Evolutionary conservation across 2,797 vertebrate species (phyloP).

Genomic region (Sebastes hopkinsi): DNA sequence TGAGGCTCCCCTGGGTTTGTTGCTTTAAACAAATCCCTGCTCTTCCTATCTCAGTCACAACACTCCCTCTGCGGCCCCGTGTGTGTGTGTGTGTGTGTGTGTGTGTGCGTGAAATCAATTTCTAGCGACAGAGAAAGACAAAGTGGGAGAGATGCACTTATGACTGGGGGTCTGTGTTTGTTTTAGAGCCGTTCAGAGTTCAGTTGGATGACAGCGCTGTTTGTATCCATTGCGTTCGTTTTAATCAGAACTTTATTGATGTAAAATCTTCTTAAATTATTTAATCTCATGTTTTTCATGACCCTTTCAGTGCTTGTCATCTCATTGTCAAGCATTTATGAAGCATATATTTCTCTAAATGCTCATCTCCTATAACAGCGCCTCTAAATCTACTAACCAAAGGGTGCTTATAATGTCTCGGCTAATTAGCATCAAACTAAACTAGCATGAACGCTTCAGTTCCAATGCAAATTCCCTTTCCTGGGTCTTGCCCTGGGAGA

Average conservation of each 20-base stretch:
- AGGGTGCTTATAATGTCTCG: slow-evolving; percentile 64
- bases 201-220: slow-evolving; percentile 13
- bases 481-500: slow-evolving; percentile 65
- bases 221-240: slow-evolving; percentile 8
- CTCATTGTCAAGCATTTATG: slow-evolving; percentile 15
- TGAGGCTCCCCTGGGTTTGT: slow-evolving; percentile 62
- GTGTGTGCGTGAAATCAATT: slow-evolving; percentile 29
- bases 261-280: slow-evolving; percentile 5
- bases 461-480: slow-evolving; percentile 69
- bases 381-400: slow-evolving; percentile 56
- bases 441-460: slow-evolving; percentile 66
- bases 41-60: slow-evolving; percentile 72
- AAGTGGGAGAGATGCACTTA: slow-evolving; percentile 19
- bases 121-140: slow-evolving; percentile 10
- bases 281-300: slow-evolving; percentile 19
- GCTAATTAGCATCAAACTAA: slow-evolving; percentile 76
- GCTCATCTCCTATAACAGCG: slow-evolving; percentile 34
- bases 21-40: slow-evolving; percentile 79
- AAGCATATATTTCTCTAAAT: slow-evolving; percentile 32
- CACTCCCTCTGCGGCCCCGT: slow-evolving; percentile 59
- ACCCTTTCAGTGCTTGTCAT: slow-evolving; percentile 9
- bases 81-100: slow-evolving; percentile 15
- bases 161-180: slow-evolving; percentile 33
- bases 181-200: slow-evolving; percentile 39
- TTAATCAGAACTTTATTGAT: background rate